Evolutionary conservation across 2,797 vertebrate genomes (phyloP).

Genomic region (Pangasius sanitwongsei): DNA sequence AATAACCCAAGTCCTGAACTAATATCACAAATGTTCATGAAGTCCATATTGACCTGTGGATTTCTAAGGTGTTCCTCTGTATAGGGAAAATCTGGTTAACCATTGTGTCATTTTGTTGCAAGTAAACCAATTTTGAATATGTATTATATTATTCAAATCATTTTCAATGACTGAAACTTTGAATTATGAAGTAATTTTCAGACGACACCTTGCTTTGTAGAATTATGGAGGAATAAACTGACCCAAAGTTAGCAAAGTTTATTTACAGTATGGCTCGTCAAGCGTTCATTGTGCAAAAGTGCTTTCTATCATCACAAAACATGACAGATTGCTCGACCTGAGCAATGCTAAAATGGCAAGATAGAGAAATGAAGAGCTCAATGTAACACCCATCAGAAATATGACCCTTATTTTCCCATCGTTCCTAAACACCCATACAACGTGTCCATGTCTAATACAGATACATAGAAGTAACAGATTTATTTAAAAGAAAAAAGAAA

Average conservation of each 20-base stretch:
- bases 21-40: neutral
- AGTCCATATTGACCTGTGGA: neutral
- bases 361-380: constrained; percentile 15
- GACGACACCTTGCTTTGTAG: neutral
- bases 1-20: neutral
- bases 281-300: constrained; percentile 42
- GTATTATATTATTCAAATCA: neutral
- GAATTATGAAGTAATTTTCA: neutral
- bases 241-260: neutral
- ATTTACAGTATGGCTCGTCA: constrained; percentile 42
- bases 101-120: neutral
- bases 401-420: neutral
- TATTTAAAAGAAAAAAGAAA: neutral
- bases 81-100: neutral
- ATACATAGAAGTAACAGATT: neutral
- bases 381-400: constrained; percentile 26
- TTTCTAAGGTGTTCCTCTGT: neutral
- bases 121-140: neutral
- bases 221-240: neutral
- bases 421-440: neutral
- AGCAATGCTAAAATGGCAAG: constrained; percentile 21
- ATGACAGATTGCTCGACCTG: constrained; percentile 22
- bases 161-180: neutral
- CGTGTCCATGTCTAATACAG: neutral
- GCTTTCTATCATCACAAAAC: neutral